A percentile compares a stretch with the other conserved stretches of the same genome.
These are phyloP conservation scores for Agrotis clavis DNA, from an alignment of 2,888 invertebrate species.

Conservation along the genomic window DNA sequence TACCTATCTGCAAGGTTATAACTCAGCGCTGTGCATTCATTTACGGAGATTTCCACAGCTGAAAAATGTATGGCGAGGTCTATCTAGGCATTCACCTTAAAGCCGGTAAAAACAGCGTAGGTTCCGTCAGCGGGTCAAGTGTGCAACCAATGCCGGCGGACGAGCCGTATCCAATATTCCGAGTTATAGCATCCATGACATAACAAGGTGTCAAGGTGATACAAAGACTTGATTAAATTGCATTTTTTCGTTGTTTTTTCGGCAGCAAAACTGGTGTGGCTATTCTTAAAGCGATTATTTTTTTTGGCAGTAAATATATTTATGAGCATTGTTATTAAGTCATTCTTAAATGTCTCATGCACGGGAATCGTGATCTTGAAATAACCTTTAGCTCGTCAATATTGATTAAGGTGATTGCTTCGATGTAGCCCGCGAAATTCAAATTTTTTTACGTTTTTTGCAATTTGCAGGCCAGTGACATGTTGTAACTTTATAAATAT, in stretches of 20 bases:
- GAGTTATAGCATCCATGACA: conserved; percentile 22
- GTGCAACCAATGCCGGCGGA: conserved; percentile 9
- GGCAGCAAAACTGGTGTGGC: neutral
- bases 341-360: neutral
- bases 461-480: too few relatives aligned
- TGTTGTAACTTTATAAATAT: too few relatives aligned
- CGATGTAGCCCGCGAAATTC: too few relatives aligned
- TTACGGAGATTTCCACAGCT: too few relatives aligned
- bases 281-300: neutral
- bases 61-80: too few relatives aligned
- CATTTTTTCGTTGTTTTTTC: neutral
- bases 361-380: too few relatives aligned
- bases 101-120: conserved; percentile 10
- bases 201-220: conserved; percentile 14
- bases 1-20: neutral
- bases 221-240: neutral
- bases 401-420: too few relatives aligned
- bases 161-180: neutral
- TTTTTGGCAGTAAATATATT: neutral
- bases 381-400: neutral
- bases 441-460: too few relatives aligned
- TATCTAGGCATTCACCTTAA: too few relatives aligned
- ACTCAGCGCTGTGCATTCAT: neutral
- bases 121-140: conserved; percentile 28
- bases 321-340: neutral